Evolutionary conservation across 2,797 vertebrate genomes (phyloP), one percentile per base, ranked within the genome.

Genomic region (Hipposideros larvatus): DNA sequence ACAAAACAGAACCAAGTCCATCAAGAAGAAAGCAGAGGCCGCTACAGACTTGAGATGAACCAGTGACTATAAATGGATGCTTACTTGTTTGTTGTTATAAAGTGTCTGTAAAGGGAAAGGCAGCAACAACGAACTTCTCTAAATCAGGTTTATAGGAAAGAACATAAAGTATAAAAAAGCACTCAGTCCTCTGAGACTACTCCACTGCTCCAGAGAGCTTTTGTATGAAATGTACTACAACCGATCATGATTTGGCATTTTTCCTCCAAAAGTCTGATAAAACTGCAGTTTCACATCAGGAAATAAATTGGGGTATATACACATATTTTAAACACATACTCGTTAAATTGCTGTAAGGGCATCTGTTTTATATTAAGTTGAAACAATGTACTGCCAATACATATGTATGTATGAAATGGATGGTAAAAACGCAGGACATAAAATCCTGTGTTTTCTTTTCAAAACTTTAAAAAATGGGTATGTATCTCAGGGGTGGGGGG

Each of bases 361-460:
- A 78, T 77, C 48, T 96, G 89, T 63, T 97, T 95, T 85, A 18
- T 65, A 90, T 97, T 94, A 96, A 88, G 59, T 18, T 31, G 11
- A 41, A 93, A 93, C 16, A 71, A 65, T 51, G 1, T 10, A 68
- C 41, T 34, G 46, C 26, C 82, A 86, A 22, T 22, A 41, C 5
- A 19, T 53, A 57, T 65, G 28, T 68, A 86, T 41, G 5, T 71
- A 57, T 59, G 34, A 48, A 85, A 48, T 4, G 16, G 31, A 37
- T 41, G 80, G 89, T 71, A 75, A 91, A 94, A 83, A 46, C 21
- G 24, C 0, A 51, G 6, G 28, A 93, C 61, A 65, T 89, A 92
- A 87, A 63, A 57, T 21, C 24, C 9, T 16, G 7, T 22, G 19
- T 73, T 84, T 95, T 84, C 18, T 86, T 96, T 75, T 55, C 19